phyloP scores from a whole-genome alignment of 2,888 invertebrate species.

The Diaperis boleti region DNA sequence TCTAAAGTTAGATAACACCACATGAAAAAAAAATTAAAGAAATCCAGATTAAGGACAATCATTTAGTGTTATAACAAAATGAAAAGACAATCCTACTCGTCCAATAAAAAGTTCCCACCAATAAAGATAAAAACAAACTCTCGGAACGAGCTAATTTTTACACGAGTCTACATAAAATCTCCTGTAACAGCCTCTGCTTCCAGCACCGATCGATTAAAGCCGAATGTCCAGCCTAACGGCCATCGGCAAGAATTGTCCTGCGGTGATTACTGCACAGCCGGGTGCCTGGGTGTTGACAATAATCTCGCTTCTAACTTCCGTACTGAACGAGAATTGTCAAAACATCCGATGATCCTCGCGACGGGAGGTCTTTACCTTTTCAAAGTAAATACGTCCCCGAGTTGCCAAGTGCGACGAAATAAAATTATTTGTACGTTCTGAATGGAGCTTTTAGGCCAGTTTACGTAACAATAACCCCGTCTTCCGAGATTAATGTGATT shows the following conservation, averaged over 20 bases:
- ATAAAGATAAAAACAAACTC: neutral
- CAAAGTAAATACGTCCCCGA: slow-evolving; percentile 18
- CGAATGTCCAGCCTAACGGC: slow-evolving; percentile 25
- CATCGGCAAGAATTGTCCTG: slow-evolving; percentile 27
- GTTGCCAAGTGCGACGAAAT: slow-evolving; percentile 32
- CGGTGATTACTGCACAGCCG: slow-evolving; percentile 22
- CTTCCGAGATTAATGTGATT: slow-evolving; percentile 27
- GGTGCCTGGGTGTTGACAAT: slow-evolving; percentile 42
- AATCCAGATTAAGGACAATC: too few species aligned
- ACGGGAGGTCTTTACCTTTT: slow-evolving; percentile 41
- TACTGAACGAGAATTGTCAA: slow-evolving; percentile 41
- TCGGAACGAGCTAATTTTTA: neutral
- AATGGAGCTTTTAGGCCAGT: slow-evolving; percentile 38
- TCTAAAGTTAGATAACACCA: too few species aligned
- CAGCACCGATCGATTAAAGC: slow-evolving; percentile 2
- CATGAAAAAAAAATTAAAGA: too few species aligned
- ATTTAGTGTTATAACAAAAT: too few species aligned
- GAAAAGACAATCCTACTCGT: too few species aligned
- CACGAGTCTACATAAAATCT: neutral
- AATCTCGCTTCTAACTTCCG: slow-evolving; percentile 39
- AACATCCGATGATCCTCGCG: slow-evolving; percentile 45
- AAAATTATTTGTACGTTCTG: slow-evolving; percentile 38
- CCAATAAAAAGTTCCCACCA: too few species aligned
- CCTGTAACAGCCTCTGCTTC: neutral
- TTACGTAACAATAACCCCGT: slow-evolving; percentile 33